Base-by-base conservation (phyloP, 2,113 vertebrate species). In the Pavo muticus region DNA sequence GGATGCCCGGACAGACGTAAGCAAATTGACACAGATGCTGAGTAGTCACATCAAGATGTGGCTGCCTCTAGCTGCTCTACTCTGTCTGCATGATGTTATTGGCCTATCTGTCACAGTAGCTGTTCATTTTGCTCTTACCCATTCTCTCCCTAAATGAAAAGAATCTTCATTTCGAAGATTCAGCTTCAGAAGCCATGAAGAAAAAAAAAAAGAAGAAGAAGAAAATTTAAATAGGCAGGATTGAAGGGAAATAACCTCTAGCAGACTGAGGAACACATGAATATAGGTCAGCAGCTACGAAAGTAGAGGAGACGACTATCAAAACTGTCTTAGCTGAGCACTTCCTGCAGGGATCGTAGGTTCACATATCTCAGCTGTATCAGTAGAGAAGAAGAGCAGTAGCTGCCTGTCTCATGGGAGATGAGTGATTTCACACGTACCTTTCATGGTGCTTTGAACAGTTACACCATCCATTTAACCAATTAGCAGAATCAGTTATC, bases 271-370 rank as follows among this genome's bases (percentile, higher is more conserved):
- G 30, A 65, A 30, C 11, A 65, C 29, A 29, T 42, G 39, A 78
- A 61, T n/a, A 68, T 32, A 40, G 29, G 47, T 75, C 73, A 78
- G 74, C 35, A 65, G 52, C 23, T 56, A 56, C 13, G 60, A 60
- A 71, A 39, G 40, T 0, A 0, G 37, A 73, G 21, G 10, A 18
- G 13, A 86, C 25, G 6, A 64, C 12, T 40, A 30, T 32, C 35
- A 42, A 78, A 67, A 71, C 80, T 42, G 15, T 68, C 65, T 32
- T 23, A 48, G 37, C 45, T 32, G 29, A 86, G 39, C 52, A 19
- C 39, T 60, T 93, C 25, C 65, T 90, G n/a, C 42, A 67, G 63
- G 39, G 39, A 84, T 75, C 20, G 29, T 20, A 16, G 2, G 64
- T 87, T 61, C 57, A 60, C 0, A 1, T 61, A 40, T 40, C 42